Evolutionary conservation across 2,113 vertebrate genomes (phyloP).

Genomic region (Rhinolophus ferrumequinum): DNA sequence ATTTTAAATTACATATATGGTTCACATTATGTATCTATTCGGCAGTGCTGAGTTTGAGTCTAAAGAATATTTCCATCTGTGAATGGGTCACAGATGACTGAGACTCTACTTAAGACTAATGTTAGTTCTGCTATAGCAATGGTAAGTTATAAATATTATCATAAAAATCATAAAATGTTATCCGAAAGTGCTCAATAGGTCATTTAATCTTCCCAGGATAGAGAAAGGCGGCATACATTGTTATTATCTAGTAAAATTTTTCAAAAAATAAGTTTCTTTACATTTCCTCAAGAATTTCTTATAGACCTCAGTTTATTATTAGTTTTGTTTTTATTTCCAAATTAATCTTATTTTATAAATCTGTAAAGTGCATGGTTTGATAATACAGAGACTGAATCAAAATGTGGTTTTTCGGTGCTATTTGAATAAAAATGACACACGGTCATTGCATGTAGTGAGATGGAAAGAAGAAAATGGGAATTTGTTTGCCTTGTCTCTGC

Average conservation of each 20-base stretch:
- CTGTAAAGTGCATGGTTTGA: neutral
- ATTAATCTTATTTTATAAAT: neutral
- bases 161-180: neutral
- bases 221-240: neutral
- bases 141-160: neutral
- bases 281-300: slow-evolving; percentile 30
- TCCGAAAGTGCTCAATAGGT: neutral
- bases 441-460: neutral
- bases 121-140: slow-evolving; percentile 7
- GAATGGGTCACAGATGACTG: neutral
- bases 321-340: slow-evolving; percentile 26
- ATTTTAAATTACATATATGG: neutral
- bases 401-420: neutral
- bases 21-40: neutral
- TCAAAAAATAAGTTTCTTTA: neutral
- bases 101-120: neutral
- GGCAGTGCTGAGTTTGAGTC: neutral
- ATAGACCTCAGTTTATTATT: neutral
- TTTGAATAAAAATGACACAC: too few species aligned
- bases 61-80: neutral
- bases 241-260: neutral
- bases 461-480: neutral
- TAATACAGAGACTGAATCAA: neutral
- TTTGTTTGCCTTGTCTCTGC: neutral
- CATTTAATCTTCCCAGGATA: neutral